Conservation (phyloP, 2,113 vertebrate species). For the Lophius piscatorius region DNA sequence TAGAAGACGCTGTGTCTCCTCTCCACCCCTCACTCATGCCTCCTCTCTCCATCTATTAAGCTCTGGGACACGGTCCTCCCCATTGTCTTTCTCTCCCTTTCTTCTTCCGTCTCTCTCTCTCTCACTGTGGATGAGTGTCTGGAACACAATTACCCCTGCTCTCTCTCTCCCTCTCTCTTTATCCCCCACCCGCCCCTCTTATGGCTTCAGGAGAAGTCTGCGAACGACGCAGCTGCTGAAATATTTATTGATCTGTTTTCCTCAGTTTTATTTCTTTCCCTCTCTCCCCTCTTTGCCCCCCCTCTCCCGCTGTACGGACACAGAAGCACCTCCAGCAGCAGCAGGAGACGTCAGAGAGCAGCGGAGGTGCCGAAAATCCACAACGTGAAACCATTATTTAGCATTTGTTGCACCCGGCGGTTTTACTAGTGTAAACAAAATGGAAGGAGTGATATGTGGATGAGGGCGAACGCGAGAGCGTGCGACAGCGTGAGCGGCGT, state of each 20-base stretch:
- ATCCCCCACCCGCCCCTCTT: slow-evolving; percentile 47
- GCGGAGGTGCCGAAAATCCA: slow-evolving; percentile 48
- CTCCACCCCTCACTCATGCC: slow-evolving; percentile 61
- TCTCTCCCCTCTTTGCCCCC: slow-evolving; percentile 32
- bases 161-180: slow-evolving; percentile 42
- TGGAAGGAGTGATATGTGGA: slow-evolving; percentile 19
- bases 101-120: slow-evolving; percentile 51
- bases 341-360: slow-evolving; percentile 50
- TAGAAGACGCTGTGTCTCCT: slow-evolving; percentile 59
- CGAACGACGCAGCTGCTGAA: slow-evolving; percentile 79
- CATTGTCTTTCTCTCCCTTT: slow-evolving; percentile 54
- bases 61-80: slow-evolving; percentile 66
- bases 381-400: slow-evolving; percentile 67
- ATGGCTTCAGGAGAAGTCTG: slow-evolving; percentile 69
- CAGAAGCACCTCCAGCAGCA: slow-evolving; percentile 56
- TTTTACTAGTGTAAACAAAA: slow-evolving; percentile 71
- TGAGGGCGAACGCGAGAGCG: slow-evolving; percentile 30
- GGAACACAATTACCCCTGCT: slow-evolving; percentile 70
- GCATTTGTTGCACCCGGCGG: slow-evolving; percentile 61
- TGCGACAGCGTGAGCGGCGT: slow-evolving; percentile 1
- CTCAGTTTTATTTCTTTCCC: slow-evolving; percentile 74
- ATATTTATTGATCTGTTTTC: slow-evolving; percentile 86
- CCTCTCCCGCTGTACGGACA: slow-evolving; percentile 28
- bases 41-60: slow-evolving; percentile 66
- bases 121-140: slow-evolving; percentile 57